Percentiles rank a stretch among this genome's conserved stretches.
Conservation (phyloP, 2,888 invertebrate species). For the Chrysolina oricalcia region DNA sequence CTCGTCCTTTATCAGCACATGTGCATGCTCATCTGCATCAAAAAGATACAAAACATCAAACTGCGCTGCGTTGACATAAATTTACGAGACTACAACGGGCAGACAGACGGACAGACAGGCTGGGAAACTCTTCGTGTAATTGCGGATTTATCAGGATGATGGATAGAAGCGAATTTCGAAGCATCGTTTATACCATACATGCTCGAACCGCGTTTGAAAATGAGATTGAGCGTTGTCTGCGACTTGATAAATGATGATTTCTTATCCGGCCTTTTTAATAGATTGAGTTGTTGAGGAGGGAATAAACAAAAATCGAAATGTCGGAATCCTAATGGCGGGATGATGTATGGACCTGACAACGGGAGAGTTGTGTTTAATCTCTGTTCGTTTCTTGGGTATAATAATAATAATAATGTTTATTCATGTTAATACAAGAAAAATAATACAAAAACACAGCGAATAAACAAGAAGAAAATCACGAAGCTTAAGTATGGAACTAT, state of each 20-base stretch:
- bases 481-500: too few relatives aligned
- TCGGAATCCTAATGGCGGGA: constrained; percentile 4
- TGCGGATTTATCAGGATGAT: constrained; percentile 47
- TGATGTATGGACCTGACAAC: constrained; percentile 22
- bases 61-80: constrained; percentile 33
- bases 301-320: constrained; percentile 36
- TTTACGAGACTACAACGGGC: constrained; percentile 46
- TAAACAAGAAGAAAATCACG: too few relatives aligned
- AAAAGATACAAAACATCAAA: constrained; percentile 22
- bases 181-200: constrained; percentile 44
- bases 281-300: constrained; percentile 40
- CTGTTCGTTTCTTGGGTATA: constrained; percentile 13
- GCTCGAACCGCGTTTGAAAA: constrained; percentile 42
- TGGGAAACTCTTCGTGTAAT: constrained; percentile 42
- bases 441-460: too few relatives aligned
- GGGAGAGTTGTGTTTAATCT: constrained; percentile 2
- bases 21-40: constrained; percentile 1
- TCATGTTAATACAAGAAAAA: too few relatives aligned
- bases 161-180: constrained; percentile 42
- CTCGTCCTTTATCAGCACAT: constrained; percentile 5
- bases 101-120: constrained; percentile 46
- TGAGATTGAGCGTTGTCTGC: constrained; percentile 44
- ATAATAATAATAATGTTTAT: too few relatives aligned
- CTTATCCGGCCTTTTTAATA: constrained; percentile 35
- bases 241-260: constrained; percentile 45